Conservation (phyloP, 2,888 invertebrate genomes). For the Pedicia rivosa region DNA sequence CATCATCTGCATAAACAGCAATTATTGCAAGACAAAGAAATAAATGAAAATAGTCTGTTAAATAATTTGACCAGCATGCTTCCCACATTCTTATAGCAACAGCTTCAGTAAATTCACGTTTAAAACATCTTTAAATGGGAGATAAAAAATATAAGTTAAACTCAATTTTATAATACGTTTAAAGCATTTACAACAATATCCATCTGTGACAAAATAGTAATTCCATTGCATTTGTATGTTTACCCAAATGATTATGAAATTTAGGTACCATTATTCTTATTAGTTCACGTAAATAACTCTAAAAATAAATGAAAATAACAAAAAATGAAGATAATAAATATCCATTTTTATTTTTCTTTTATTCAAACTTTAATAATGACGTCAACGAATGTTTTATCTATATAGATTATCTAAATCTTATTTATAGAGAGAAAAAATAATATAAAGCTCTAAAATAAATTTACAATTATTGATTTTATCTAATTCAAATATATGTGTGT, state of each 20-base stretch:
- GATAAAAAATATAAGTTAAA: no score
- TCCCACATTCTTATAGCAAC: constrained; percentile 90
- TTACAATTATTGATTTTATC: no score
- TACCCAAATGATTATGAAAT: constrained; percentile 71
- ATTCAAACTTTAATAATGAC: no score
- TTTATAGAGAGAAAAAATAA: no score
- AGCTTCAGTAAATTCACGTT: constrained; percentile 78
- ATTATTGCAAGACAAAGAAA: constrained; percentile 89
- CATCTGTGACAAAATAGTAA: constrained; percentile 88
- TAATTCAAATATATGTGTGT: no score
- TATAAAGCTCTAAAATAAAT: no score
- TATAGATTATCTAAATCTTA: no score
- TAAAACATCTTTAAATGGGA: constrained; percentile 61
- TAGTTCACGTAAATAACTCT: constrained; percentile 72
- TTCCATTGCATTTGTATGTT: constrained; percentile 76
- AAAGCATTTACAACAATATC: constrained; percentile 57
- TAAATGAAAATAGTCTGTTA: constrained; percentile 91
- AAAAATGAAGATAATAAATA: no score
- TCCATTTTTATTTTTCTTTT: no score
- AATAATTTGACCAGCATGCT: constrained; percentile 93
- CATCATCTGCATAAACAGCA: constrained; percentile 82
- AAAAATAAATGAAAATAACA: constrained; percentile 17
- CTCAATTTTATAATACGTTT: background rate
- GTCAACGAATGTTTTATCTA: no score
- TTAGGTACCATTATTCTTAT: constrained; percentile 80